Conservation (phyloP, 2,113 vertebrate species). For the Sinocyclocheilus rhinocerous region DNA sequence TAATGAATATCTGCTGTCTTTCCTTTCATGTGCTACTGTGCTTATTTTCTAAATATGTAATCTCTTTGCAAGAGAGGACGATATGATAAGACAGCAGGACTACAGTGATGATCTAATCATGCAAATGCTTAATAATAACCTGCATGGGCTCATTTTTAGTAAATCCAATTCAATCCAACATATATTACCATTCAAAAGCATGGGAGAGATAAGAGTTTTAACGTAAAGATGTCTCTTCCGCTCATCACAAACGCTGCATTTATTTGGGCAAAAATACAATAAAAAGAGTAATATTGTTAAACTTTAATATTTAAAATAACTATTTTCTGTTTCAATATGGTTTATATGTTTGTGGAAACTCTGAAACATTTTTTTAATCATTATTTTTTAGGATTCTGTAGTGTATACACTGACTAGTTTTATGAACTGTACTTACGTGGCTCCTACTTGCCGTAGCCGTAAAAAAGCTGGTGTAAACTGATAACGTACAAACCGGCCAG, state of each 20-base stretch:
- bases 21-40: background rate
- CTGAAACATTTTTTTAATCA: too few species aligned
- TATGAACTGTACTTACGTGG: slow-evolving; percentile 85
- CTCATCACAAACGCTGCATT: too few species aligned
- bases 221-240: too few species aligned
- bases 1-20: background rate
- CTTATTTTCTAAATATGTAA: background rate
- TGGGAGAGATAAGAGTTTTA: background rate
- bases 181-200: background rate
- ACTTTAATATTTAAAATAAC: too few species aligned
- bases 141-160: background rate
- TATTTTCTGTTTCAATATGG: too few species aligned
- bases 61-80: background rate
- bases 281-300: too few species aligned
- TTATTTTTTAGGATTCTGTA: background rate
- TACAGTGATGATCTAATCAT: background rate
- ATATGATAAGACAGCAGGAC: background rate
- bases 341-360: too few species aligned
- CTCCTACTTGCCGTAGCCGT: slow-evolving; percentile 92
- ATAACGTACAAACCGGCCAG: slow-evolving; percentile 92
- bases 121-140: background rate
- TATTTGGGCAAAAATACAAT: too few species aligned
- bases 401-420: background rate
- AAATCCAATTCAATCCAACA: background rate
- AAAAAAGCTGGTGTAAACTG: slow-evolving; percentile 97